phyloP scores from a whole-genome alignment of 2,888 invertebrate species.

The Oeneis ivallda region DNA sequence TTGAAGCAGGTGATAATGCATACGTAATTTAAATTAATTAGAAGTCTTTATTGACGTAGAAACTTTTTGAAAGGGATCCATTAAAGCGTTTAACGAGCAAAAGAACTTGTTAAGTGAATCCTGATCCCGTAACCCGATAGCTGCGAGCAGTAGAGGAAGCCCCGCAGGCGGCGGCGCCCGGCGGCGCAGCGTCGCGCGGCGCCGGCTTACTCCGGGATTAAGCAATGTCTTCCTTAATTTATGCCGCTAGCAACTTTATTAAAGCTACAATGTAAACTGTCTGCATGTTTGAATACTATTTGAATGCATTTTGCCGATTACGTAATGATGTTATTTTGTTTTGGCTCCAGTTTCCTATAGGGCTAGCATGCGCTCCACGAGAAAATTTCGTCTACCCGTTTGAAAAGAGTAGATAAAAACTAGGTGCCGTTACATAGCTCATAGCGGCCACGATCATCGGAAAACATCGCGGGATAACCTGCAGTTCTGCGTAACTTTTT shows the following conservation, averaged over 20 bases:
- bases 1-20: too few relatives aligned
- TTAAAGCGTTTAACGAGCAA: constrained; percentile 40
- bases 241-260: constrained; percentile 35
- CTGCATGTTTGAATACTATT: constrained; percentile 36
- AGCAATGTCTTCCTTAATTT: constrained; percentile 62
- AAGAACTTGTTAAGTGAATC: constrained; percentile 43
- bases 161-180: constrained; percentile 47
- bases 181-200: constrained; percentile 27
- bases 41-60: background rate
- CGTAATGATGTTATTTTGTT: constrained; percentile 3
- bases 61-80: constrained; percentile 27
- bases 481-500: too few relatives aligned
- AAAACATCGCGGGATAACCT: too few relatives aligned
- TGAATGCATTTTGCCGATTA: constrained; percentile 23
- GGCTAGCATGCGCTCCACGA: too few relatives aligned
- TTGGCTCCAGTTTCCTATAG: background rate
- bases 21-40: constrained; percentile 8
- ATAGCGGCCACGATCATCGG: too few relatives aligned
- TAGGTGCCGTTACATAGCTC: too few relatives aligned
- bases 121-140: constrained; percentile 57
- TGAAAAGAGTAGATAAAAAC: too few relatives aligned
- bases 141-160: constrained; percentile 50
- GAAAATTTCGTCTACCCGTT: too few relatives aligned
- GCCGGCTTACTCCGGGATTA: constrained; percentile 68
- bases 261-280: constrained; percentile 35